Evolutionary conservation across 2,113 vertebrate genomes (phyloP).

Genomic region (Amphiprion ocellaris): DNA sequence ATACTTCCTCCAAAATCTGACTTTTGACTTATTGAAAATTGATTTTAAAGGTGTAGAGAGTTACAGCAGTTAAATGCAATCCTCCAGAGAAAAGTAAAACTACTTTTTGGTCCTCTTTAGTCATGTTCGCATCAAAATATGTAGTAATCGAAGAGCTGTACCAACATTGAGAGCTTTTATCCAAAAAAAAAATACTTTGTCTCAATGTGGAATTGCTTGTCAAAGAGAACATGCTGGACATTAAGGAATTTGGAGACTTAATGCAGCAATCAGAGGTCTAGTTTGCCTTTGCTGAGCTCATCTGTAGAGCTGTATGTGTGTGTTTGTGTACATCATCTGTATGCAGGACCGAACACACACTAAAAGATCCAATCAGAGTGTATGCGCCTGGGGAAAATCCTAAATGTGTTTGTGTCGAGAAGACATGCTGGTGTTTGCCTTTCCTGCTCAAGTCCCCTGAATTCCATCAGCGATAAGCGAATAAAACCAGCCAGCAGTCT

Average conservation of each 20-base stretch:
- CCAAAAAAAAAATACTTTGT: too few species aligned
- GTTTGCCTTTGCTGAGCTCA: conserved; percentile 14
- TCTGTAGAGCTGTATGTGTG: background rate
- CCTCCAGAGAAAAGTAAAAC: background rate
- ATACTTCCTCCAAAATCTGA: too few species aligned
- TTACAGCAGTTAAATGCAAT: background rate
- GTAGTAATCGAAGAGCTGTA: too few species aligned
- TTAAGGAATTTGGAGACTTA: background rate
- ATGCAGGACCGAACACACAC: conserved; percentile 41
- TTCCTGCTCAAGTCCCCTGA: conserved; percentile 39
- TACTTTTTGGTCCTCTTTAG: background rate
- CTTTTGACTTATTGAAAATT: too few species aligned
- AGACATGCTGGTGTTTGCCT: conserved; percentile 63
- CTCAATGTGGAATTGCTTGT: too few species aligned
- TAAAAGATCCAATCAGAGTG: conserved; percentile 54
- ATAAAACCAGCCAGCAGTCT: conserved; percentile 26
- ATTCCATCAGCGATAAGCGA: conserved; percentile 47
- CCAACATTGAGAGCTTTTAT: too few species aligned
- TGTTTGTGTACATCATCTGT: conserved; percentile 31
- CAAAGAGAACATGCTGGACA: too few species aligned
- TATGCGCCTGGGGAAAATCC: conserved; percentile 40
- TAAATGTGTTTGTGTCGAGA: conserved; percentile 45
- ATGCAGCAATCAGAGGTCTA: background rate
- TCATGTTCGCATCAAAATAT: background rate
- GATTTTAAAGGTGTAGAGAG: too few species aligned